Conservation (phyloP, 2,113 vertebrate genomes). For the Setophaga kirtlandii region DNA sequence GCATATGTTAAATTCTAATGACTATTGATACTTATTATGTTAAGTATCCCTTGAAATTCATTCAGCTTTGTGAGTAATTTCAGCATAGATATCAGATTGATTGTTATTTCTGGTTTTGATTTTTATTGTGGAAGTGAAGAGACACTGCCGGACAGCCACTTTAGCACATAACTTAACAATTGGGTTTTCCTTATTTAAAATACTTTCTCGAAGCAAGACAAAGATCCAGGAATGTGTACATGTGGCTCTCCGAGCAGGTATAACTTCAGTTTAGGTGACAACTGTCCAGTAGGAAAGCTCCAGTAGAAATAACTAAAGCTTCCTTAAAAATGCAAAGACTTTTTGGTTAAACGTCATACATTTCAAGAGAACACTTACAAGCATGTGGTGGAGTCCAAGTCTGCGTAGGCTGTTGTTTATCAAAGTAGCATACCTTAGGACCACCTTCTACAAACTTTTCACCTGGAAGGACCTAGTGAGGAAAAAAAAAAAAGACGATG, state of each 20-base stretch:
- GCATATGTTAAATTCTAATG: background rate
- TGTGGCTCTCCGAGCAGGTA: background rate
- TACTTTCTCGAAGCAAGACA: background rate
- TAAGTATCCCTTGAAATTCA: background rate
- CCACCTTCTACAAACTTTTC: slow-evolving; percentile 56
- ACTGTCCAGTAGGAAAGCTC: background rate
- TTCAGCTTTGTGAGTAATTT: background rate
- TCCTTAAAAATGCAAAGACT: background rate
- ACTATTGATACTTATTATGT: background rate
- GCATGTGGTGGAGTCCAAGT: background rate
- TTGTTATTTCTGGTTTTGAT: background rate
- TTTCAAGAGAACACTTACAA: background rate
- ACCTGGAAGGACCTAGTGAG: slow-evolving; percentile 72
- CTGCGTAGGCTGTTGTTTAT: background rate
- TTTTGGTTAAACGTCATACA: background rate
- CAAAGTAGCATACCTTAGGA: slow-evolving; percentile 35
- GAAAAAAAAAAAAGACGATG: background rate
- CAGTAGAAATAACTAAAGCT: background rate
- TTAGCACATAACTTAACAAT: background rate
- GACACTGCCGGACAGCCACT: background rate
- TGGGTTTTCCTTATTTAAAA: background rate
- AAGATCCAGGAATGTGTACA: background rate
- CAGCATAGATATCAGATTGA: background rate
- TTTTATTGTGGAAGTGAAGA: background rate
- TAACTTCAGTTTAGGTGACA: background rate